phyloP scores from a whole-genome alignment of 2,113 vertebrate genomes.

The Campylomormyrus tamandua region DNA sequence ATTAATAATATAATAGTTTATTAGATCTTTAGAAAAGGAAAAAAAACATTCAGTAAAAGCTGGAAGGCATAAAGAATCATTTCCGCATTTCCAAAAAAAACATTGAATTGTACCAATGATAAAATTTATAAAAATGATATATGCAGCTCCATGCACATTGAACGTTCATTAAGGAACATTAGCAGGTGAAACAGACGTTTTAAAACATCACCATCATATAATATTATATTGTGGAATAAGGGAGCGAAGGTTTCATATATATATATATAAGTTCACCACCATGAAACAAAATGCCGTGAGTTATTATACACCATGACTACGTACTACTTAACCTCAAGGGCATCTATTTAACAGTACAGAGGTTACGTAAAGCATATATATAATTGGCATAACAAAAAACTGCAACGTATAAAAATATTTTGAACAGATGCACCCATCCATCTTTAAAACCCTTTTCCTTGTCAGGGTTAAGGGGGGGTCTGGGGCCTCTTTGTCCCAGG shows the following conservation, averaged over 20 bases:
- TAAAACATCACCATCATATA: neutral
- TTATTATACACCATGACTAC: neutral
- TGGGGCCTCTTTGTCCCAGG: neutral
- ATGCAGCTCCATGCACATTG: slow-evolving; percentile 10
- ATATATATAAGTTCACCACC: neutral
- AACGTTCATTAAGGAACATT: neutral
- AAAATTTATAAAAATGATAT: slow-evolving; percentile 7
- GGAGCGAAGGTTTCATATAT: neutral
- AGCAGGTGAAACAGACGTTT: neutral
- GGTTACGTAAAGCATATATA: neutral
- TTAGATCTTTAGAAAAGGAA: neutral
- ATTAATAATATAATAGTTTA: slow-evolving; percentile 20
- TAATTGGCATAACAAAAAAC: neutral
- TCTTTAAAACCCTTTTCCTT: neutral
- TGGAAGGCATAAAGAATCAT: neutral
- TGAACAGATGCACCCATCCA: neutral
- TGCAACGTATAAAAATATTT: neutral
- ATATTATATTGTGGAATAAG: neutral
- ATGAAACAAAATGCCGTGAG: neutral
- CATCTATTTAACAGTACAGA: neutral
- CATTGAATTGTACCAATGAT: neutral
- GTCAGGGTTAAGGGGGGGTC: neutral
- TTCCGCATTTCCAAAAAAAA: neutral
- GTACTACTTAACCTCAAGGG: neutral
- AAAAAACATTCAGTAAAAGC: neutral